phyloP scores from a whole-genome alignment of 2,888 invertebrate species.

The Philaethria dido region DNA sequence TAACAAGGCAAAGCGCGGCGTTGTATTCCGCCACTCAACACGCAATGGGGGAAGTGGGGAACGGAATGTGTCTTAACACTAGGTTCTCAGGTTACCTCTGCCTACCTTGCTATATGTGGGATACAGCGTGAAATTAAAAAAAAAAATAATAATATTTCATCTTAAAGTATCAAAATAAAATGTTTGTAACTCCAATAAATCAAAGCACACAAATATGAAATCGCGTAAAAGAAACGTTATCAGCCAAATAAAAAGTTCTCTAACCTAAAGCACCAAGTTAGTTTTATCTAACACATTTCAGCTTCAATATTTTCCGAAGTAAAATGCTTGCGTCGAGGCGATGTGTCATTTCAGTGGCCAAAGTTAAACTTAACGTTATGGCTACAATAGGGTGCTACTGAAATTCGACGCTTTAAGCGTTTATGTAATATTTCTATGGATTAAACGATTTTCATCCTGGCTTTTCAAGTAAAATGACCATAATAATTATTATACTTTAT shows the following conservation, averaged over 20 bases:
- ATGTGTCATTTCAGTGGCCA: slow-evolving; percentile 62
- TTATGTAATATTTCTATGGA: neutral
- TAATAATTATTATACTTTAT: too few relatives aligned
- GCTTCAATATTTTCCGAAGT: slow-evolving; percentile 52
- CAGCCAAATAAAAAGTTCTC: slow-evolving; percentile 30
- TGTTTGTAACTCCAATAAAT: slow-evolving; percentile 8
- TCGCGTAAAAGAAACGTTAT: slow-evolving; percentile 13
- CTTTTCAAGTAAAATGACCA: too few relatives aligned
- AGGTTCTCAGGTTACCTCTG: too few relatives aligned
- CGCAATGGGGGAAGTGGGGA: too few relatives aligned
- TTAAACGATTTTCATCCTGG: neutral
- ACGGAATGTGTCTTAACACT: too few relatives aligned
- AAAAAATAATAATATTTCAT: neutral
- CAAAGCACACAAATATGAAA: neutral
- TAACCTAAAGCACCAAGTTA: slow-evolving; percentile 42
- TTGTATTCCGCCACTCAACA: too few relatives aligned
- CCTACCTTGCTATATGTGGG: too few relatives aligned
- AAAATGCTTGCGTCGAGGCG: slow-evolving; percentile 49
- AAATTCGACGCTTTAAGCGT: slow-evolving; percentile 9
- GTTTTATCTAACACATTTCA: slow-evolving; percentile 47
- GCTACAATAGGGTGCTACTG: slow-evolving; percentile 23
- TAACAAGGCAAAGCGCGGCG: too few relatives aligned
- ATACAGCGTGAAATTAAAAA: too few relatives aligned
- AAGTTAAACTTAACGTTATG: slow-evolving; percentile 64
- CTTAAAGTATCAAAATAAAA: neutral